Evolutionary conservation across 92 coral and sea anemone species (phyloP), one percentile per base, ranked within the genome.

Genomic region (Hydrozoanthus gracilis): DNA sequence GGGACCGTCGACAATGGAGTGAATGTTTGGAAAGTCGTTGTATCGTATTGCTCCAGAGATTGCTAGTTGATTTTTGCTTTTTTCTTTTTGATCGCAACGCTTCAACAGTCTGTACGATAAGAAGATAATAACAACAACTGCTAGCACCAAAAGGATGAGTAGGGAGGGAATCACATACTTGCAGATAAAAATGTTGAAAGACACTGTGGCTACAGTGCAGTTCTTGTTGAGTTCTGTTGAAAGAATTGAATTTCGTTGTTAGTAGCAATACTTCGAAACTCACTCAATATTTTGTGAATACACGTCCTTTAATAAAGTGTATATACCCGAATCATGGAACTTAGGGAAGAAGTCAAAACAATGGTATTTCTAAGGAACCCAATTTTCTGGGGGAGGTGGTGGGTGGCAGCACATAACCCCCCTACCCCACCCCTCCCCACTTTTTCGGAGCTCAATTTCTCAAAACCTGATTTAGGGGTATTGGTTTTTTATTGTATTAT

Each of bases 1-100:
- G 48, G 85, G 58, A 11, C 70, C 70, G 7, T 70, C 39, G 55
- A 39, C 58, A 18, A 80, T 80, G 60, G 85, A 62, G 74, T 80
- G 85, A 49, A 80, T 80, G n/a, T 80, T 80, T 39, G 85, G 70
- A 9, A 74, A 80, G 3, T 39, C 51, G 0, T 45, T 58, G 60
- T 66, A 80, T 13, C 44, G 70, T 18, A 80, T 18, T 0, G 64
- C 73, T 0, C 18, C 74, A 4, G 85, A 80, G 10, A 80, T 80
- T 9, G 15, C 39, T 17, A 80, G 46, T 10, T 80, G 47, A 6
- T 68, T 18, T 5, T 65, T 66, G 70, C 12, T 47, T 27, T 49
- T 12, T 7, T 18, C 8, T 80, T 12, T 64, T 12, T 18, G 9
- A 17, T 35, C 73, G 8, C 52, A 44, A 8, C 74, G 39, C 61